These are phyloP conservation scores for Danionella cerebrum DNA, from an alignment of 2,113 vertebrate genomes.

Conservation along the genomic window DNA sequence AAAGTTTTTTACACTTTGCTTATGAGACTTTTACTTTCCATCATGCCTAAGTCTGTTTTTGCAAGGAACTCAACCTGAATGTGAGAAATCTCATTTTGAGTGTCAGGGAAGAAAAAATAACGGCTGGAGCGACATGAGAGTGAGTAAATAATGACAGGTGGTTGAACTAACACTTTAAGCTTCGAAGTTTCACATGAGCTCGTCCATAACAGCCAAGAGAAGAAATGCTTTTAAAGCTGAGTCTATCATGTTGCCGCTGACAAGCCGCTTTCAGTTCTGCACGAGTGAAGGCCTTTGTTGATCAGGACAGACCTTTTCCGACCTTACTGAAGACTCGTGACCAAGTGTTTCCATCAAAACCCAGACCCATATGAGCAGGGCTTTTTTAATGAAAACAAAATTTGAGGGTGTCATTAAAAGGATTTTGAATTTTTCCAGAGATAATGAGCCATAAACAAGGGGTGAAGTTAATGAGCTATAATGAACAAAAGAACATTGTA, in stretches of 20 bases:
- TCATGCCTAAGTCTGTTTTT: too few relatives aligned
- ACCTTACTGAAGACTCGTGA: neutral
- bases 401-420: neutral
- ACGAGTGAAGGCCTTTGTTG: neutral
- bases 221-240: conserved; percentile 1
- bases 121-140: neutral
- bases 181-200: neutral
- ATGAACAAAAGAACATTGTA: neutral
- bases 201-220: neutral
- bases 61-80: too few relatives aligned
- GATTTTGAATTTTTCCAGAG: neutral
- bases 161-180: conserved; percentile 6
- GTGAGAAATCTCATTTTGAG: neutral
- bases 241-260: neutral
- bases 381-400: neutral
- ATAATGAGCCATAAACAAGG: conserved; percentile 3
- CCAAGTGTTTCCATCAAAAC: neutral
- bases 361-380: too few relatives aligned
- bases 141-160: conserved; percentile 1
- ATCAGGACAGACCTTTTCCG: neutral
- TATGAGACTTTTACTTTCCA: neutral
- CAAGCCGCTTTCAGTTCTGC: neutral
- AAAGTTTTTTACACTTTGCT: too few relatives aligned
- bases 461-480: neutral
- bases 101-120: neutral